phyloP scores from a whole-genome alignment of 2,797 vertebrate species.

The Ambastaia sidthimunki region DNA sequence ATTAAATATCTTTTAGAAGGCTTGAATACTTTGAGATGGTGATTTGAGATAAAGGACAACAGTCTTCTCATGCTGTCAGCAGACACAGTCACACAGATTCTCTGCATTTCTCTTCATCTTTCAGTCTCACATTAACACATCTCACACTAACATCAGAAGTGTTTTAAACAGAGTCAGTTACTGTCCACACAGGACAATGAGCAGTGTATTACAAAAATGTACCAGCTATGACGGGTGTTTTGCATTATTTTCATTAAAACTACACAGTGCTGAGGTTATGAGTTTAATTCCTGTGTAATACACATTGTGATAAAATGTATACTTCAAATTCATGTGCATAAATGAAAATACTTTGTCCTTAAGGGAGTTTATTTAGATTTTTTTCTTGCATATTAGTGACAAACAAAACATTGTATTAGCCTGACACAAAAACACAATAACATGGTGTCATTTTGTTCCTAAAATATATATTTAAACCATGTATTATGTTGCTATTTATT shows the following conservation, averaged over 20 bases:
- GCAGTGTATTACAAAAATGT: neutral
- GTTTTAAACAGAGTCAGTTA: too few relatives aligned
- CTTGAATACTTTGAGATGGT: too few relatives aligned
- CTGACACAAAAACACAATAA: neutral
- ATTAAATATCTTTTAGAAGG: too few relatives aligned
- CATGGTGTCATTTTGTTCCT: neutral
- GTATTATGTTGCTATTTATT: neutral
- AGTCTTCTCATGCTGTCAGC: too few relatives aligned
- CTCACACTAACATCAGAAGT: neutral
- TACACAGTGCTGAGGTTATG: slow-evolving; percentile 5
- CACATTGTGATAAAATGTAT: neutral
- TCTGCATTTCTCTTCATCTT: too few relatives aligned
- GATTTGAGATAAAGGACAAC: too few relatives aligned
- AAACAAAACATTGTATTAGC: too few relatives aligned
- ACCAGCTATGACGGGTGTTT: neutral
- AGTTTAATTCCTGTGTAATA: neutral
- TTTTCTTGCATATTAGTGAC: too few relatives aligned
- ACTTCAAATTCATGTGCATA: neutral
- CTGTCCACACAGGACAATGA: too few relatives aligned
- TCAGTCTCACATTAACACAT: neutral
- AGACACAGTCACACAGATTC: too few relatives aligned
- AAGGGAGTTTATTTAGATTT: too few relatives aligned
- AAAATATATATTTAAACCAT: neutral
- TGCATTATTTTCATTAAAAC: neutral
- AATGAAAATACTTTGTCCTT: too few relatives aligned